Evolutionary conservation across 2,888 invertebrate species (phyloP), one percentile per base, ranked within the genome.

Genomic region (Tortrix viridana): DNA sequence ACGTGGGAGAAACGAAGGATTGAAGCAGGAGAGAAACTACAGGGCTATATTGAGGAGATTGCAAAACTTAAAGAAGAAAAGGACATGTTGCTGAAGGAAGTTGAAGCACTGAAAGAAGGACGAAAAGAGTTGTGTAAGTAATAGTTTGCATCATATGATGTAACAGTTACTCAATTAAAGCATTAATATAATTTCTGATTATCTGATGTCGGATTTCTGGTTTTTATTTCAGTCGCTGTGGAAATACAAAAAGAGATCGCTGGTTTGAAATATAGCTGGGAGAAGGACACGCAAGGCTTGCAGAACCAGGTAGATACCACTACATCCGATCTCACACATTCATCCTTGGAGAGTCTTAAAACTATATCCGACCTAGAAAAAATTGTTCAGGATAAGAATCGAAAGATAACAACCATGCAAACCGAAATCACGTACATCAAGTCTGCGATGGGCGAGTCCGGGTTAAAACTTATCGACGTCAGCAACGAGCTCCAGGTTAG

Each of bases 351-450:
- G 63, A 88, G 85, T 74, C 74, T 81, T 71, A 88, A 87, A 71
- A 89, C 89, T 60, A 88, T 90, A 69, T 74, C 84, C 67, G 89
- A 91, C 74, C 79, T 91, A 78, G 90, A 91, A 77, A 88, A 78
- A 73, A 88, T 89, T 56, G 76, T 90, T 66, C 78, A 85, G 61
- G 89, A 90, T 75, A 90, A 86, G 78, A 89, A 88, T 71, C 79
- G 88, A 64, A 84, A 81, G 16, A 88, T 91, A 60, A 89, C 88
- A 3, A 80, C 84, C 1, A 74, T 91, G 57, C 87, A 89, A 66
- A 84, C 83, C 61, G 91, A 91, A 69, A 76, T 89, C 48, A 81
- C 82, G 1, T 88, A 82, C 69, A 70, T 92, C 22, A 89, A 89
- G 67, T 75, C 88, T 0, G 66, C 89, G 18, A 75, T 91, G 73